Percentiles rank a stretch among this genome's conserved stretches.
Evolutionary conservation across 2,797 vertebrate genomes (phyloP).

Genomic region (Smutsia gigantea): DNA sequence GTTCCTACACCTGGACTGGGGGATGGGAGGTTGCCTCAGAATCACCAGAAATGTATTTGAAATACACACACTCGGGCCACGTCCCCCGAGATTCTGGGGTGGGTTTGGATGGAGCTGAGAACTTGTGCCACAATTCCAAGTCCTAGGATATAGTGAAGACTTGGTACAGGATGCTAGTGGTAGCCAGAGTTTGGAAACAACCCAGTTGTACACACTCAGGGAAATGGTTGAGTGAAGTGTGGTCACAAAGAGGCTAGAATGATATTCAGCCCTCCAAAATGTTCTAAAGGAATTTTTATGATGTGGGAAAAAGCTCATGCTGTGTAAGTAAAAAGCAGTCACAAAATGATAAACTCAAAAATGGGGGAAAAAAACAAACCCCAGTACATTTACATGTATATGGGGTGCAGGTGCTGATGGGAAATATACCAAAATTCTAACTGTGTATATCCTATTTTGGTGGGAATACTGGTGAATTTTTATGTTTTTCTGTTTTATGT

Average conservation of each 20-base stretch:
- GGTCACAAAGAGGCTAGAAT: rapidly evolving
- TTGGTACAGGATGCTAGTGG: not conserved
- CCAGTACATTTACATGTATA: rapidly evolving
- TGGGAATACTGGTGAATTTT: not conserved
- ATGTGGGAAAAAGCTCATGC: not conserved
- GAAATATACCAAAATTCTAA: not conserved
- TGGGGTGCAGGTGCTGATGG: not conserved
- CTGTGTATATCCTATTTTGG: not conserved
- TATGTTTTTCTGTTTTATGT: not conserved
- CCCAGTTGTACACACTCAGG: not conserved
- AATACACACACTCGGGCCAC: not conserved
- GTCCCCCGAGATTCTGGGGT: not conserved
- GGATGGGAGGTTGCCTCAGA: not conserved
- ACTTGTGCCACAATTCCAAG: not conserved
- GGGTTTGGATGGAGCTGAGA: not conserved
- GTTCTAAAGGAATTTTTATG: not conserved
- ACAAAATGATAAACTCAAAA: not conserved
- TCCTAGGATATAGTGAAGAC: not conserved
- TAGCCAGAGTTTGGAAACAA: too few species aligned
- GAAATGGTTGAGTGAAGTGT: not conserved
- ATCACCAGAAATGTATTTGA: not conserved
- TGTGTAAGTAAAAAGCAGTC: not conserved
- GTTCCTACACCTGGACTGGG: not conserved
- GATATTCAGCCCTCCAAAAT: not conserved
- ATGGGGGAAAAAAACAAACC: not conserved